These are phyloP conservation scores for Pardalotus punctatus DNA, from an alignment of 2,113 vertebrate genomes.

Conservation along the genomic window DNA sequence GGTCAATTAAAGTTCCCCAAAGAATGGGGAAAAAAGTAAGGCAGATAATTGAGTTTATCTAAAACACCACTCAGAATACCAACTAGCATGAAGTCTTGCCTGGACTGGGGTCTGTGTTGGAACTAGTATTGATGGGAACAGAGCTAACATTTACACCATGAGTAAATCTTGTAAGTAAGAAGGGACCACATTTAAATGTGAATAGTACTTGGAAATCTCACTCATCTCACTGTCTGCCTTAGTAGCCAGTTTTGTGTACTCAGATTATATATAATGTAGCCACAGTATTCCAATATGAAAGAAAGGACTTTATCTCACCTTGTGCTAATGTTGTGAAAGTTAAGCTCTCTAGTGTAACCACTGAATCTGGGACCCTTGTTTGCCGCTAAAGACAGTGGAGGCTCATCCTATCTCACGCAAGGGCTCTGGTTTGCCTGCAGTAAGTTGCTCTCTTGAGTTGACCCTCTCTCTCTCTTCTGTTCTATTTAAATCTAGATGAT, in stretches of 20 bases:
- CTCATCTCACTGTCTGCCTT: background rate
- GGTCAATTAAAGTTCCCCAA: constrained; percentile 40
- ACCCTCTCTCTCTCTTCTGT: background rate
- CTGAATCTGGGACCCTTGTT: background rate
- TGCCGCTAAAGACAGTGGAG: background rate
- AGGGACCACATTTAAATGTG: background rate
- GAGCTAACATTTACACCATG: background rate
- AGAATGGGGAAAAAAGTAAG: background rate
- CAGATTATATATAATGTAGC: background rate
- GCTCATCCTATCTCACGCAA: background rate
- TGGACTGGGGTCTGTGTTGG: background rate
- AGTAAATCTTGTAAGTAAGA: background rate
- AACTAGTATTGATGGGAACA: background rate
- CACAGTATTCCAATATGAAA: background rate
- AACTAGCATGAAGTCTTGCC: background rate
- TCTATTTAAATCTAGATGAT: background rate
- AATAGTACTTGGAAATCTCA: background rate
- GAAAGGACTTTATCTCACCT: background rate
- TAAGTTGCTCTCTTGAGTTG: background rate
- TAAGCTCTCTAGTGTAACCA: background rate
- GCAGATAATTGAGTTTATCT: background rate
- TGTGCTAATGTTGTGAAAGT: background rate
- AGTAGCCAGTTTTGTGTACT: background rate
- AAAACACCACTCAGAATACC: background rate
- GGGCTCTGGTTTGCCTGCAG: background rate